phyloP scores from a whole-genome alignment of 2,113 vertebrate species.

The Gulo gulo region DNA sequence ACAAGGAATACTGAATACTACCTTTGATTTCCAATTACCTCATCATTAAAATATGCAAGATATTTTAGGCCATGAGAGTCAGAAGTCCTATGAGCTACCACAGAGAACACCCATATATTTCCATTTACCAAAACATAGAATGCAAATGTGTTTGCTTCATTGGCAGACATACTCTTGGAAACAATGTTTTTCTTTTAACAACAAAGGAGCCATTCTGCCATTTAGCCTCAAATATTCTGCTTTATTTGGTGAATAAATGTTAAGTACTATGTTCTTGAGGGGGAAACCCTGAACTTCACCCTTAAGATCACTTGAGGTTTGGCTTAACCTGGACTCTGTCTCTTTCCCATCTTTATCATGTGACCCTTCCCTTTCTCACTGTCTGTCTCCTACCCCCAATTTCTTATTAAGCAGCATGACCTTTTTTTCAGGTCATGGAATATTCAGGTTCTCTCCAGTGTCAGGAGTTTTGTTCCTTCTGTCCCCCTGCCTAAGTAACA shows the following conservation, averaged over 20 bases:
- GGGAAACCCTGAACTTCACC: not conserved
- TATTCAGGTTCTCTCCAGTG: not conserved
- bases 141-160: not conserved
- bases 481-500: not conserved
- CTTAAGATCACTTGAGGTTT: not conserved
- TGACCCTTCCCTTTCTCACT: not conserved
- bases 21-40: not conserved
- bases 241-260: not conserved
- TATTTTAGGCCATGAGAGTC: not conserved
- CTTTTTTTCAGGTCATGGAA: not conserved
- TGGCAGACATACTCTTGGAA: not conserved
- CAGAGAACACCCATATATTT: not conserved
- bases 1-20: not conserved
- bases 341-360: not conserved
- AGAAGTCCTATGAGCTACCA: not conserved
- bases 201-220: not conserved
- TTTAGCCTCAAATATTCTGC: not conserved
- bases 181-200: not conserved
- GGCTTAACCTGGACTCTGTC: not conserved
- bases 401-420: not conserved
- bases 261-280: not conserved
- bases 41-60: not conserved
- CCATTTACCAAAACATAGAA: not conserved
- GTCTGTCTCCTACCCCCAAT: not conserved
- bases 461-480: not conserved